These are phyloP conservation scores for Melanostoma scalare DNA, from an alignment of 2,888 invertebrate genomes.

Conservation along the genomic window DNA sequence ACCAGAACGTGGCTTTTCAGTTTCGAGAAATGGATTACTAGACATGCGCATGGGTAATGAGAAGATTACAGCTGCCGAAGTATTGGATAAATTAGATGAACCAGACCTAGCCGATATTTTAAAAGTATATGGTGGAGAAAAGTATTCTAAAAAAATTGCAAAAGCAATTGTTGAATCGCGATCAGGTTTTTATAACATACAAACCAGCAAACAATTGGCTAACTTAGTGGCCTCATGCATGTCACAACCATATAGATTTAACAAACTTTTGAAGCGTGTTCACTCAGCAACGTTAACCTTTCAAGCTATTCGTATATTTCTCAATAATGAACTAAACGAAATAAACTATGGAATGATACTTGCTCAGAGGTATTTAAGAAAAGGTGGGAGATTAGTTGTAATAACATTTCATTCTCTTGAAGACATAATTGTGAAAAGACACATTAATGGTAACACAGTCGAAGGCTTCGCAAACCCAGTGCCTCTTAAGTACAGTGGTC, in stretches of 20 bases:
- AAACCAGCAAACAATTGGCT: conserved; percentile 92
- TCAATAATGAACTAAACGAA: conserved; percentile 98
- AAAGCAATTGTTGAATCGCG: conserved; percentile 93
- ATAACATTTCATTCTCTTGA: conserved; percentile 96
- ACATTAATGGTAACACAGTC: conserved; percentile 89
- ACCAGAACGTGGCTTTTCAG: conserved; percentile 91
- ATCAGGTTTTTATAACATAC: conserved; percentile 88
- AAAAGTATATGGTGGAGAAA: conserved; percentile 96
- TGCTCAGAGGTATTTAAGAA: conserved; percentile 89
- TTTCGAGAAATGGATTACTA: conserved; percentile 92
- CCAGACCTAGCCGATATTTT: conserved; percentile 91
- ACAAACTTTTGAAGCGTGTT: conserved; percentile 88
- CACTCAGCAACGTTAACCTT: conserved; percentile 96
- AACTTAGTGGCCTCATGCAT: conserved; percentile 87
- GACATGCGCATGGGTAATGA: conserved; percentile 96
- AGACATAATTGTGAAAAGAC: conserved; percentile 95
- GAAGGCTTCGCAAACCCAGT: conserved; percentile 88
- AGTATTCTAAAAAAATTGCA: conserved; percentile 92
- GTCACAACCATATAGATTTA: conserved; percentile 84
- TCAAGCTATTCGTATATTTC: conserved; percentile 95
- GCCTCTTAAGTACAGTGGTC: conserved; percentile 88
- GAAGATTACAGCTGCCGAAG: conserved; percentile 92
- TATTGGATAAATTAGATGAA: conserved; percentile 91
- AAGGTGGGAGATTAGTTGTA: conserved; percentile 90
- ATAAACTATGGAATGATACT: conserved; percentile 93